A percentile compares a stretch with the other conserved stretches of the same genome.
Evolutionary conservation across 2,888 invertebrate genomes (phyloP).

Genomic region (Xestia rhomboidea): DNA sequence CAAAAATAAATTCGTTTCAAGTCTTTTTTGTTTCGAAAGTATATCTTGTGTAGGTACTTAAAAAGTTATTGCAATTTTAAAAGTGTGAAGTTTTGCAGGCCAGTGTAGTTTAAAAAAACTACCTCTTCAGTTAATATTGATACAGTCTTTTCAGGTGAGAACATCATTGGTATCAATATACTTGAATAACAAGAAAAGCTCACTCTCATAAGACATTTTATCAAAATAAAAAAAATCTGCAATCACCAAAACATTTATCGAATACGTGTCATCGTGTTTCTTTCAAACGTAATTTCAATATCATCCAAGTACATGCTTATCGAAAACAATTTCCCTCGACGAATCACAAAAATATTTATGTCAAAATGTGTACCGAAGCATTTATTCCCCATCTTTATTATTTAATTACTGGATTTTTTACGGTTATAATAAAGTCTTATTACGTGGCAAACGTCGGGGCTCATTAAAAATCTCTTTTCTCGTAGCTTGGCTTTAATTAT

Average conservation of each 20-base stretch:
- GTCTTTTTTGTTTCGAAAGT: too few relatives aligned
- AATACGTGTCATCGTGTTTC: neutral
- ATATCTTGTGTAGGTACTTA: too few relatives aligned
- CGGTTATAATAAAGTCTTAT: slow-evolving; percentile 86
- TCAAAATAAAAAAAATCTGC: neutral
- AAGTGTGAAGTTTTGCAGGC: too few relatives aligned
- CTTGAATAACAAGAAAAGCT: neutral
- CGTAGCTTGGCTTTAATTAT: slow-evolving; percentile 88
- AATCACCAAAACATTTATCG: neutral
- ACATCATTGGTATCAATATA: neutral
- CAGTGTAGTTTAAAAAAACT: too few relatives aligned
- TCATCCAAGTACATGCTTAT: slow-evolving; percentile 10
- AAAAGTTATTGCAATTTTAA: too few relatives aligned
- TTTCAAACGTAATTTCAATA: slow-evolving; percentile 36
- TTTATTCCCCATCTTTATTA: slow-evolving; percentile 71
- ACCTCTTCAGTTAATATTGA: neutral
- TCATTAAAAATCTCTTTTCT: slow-evolving; percentile 89
- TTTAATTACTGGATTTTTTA: slow-evolving; percentile 81
- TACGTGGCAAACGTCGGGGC: slow-evolving; percentile 84
- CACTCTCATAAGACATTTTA: neutral
- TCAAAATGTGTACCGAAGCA: slow-evolving; percentile 55
- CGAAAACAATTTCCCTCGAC: slow-evolving; percentile 21
- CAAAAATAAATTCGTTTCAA: too few relatives aligned
- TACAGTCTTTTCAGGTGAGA: neutral
- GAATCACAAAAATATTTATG: slow-evolving; percentile 52